Evolutionary conservation across 2,888 invertebrate species (phyloP), one percentile per base, ranked within the genome.

Genomic region (Aphrophora alni): DNA sequence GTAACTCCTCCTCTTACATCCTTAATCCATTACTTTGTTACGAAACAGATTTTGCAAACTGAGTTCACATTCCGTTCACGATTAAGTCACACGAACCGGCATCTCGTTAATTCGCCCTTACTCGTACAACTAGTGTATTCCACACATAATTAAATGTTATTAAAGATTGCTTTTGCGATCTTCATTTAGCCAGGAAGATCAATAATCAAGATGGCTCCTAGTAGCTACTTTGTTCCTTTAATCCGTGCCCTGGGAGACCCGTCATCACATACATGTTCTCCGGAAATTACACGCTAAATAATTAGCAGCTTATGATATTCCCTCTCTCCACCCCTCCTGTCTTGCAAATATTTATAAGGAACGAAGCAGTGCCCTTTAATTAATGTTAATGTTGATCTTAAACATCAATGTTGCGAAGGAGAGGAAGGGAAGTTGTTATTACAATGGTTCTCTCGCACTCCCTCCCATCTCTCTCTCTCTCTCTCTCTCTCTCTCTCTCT

Each of bases 221-320:
- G 59, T n/a, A 59, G n/a, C 21, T 33, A 33, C 5, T 33, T 8
- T 21, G 21, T 59, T 59, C 3, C 59, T n/a, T 59, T 59, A n/a
- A n/a, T 21, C 21, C 59, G n/a, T 21, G 3, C 59, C 21, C 4
- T 10, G 1, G 59, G 21, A n/a, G 59, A 21, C 59, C 4, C 21
- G 59, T 21, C 59, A n/a, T 5, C 33, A 33, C 33, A n/a, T 44
- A 59, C 59, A 59, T 59, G 59, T 21, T n/a, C 59, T 3, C 77
- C 44, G 78, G 78, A 78, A 78, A 78, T 78, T 78, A 44, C 27
- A 59, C 73, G 72, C 78, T 78, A 73, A 78, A 78, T 78, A 78
- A 78, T 78, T 78, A 78, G 44, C 73, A 78, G 70, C 78, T 59
- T 59, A 59, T 21, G n/a, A 59, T 59, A 59, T 59, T 59, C 21